A percentile compares a stretch with the other conserved stretches of the same genome.
Conservation (phyloP, 2,797 vertebrate species). For the Anabacerthia variegaticeps region DNA sequence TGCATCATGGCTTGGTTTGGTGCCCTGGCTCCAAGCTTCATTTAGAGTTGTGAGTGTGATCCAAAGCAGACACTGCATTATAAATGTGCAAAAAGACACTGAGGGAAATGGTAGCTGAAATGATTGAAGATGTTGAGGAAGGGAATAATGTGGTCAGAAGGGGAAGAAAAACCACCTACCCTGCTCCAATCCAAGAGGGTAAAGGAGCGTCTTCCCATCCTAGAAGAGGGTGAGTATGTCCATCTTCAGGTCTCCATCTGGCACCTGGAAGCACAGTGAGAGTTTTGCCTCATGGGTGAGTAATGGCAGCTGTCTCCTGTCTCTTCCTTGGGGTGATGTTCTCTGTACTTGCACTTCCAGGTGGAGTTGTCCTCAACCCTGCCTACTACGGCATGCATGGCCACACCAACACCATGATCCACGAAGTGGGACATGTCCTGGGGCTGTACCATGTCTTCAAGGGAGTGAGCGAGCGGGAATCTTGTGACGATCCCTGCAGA, state of each 20-base stretch:
- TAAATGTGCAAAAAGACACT: background rate
- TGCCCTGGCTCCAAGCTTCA: background rate
- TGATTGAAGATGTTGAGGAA: background rate
- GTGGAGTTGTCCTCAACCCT: conserved; percentile 94
- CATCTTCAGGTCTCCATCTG: background rate
- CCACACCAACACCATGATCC: conserved; percentile 95
- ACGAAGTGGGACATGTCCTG: conserved; percentile 94
- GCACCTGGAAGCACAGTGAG: background rate
- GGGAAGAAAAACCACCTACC: background rate
- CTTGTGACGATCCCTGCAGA: conserved; percentile 94
- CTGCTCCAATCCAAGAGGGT: background rate
- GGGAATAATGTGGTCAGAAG: background rate
- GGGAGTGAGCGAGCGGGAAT: conserved; percentile 94
- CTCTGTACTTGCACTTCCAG: conserved; percentile 72
- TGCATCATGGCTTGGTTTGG: fast-evolving
- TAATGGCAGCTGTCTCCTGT: fast-evolving
- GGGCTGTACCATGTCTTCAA: conserved; percentile 98
- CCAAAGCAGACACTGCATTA: background rate
- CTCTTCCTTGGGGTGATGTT: background rate
- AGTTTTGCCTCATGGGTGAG: background rate
- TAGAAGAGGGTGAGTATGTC: background rate
- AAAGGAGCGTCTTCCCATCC: background rate
- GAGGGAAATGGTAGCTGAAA: background rate
- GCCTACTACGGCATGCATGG: conserved; percentile 88
- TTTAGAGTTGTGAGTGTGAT: background rate